Percentiles rank a stretch among this genome's conserved stretches.
Evolutionary conservation across 2,888 invertebrate genomes (phyloP).

Genomic region (Fabriciana adippe): DNA sequence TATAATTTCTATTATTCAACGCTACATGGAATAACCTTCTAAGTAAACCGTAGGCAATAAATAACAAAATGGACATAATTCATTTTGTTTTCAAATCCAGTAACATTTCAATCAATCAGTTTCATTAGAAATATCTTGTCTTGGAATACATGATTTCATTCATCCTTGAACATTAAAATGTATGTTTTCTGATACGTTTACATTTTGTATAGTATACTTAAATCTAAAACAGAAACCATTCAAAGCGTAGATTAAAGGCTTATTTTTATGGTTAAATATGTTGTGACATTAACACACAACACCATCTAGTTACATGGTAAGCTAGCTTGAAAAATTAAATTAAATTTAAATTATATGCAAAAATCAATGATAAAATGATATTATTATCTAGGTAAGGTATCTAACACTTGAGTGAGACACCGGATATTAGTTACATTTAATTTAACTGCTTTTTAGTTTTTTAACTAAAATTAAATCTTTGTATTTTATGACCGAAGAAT

Average conservation of each 20-base stretch:
- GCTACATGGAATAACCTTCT: conserved; percentile 22
- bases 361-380: no score
- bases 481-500: conserved; percentile 5
- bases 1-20: conserved; percentile 2
- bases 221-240: no score
- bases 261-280: no score
- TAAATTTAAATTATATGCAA: no score
- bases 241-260: no score
- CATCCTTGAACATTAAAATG: conserved; percentile 31
- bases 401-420: no score
- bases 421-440: no score
- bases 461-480: neutral
- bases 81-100: conserved; percentile 34
- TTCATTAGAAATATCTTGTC: conserved; percentile 32
- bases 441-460: no score
- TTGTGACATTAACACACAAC: no score
- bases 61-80: conserved; percentile 31
- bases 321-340: no score
- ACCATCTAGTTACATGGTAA: no score
- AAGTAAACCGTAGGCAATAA: conserved; percentile 24
- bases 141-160: conserved; percentile 31
- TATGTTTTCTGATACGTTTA: conserved; percentile 12
- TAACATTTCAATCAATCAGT: conserved; percentile 37
- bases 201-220: neutral
- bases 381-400: no score